phyloP scores from a whole-genome alignment of 2,797 vertebrate genomes.

The Melanotaenia boesemani region DNA sequence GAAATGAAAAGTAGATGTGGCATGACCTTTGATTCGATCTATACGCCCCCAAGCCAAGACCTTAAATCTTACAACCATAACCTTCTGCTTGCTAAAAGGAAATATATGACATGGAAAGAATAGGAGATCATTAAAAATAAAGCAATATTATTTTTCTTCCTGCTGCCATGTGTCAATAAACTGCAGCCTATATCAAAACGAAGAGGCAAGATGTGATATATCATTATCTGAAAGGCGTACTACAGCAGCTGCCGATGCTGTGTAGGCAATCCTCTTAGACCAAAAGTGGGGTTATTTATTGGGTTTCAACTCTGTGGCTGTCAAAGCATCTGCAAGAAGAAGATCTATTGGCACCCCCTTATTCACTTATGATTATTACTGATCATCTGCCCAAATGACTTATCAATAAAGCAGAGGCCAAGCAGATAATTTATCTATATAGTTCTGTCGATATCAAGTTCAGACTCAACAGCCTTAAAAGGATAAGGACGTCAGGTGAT shows the following conservation, averaged over 20 bases:
- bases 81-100: conserved; percentile 63
- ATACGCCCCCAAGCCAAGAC: conserved; percentile 69
- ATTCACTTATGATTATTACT: conserved; percentile 92
- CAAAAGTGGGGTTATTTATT: conserved; percentile 75
- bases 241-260: conserved; percentile 64
- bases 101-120: conserved; percentile 72
- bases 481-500: conserved; percentile 79
- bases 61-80: conserved; percentile 76
- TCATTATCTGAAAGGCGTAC: conserved; percentile 74
- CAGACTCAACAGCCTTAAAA: conserved; percentile 85
- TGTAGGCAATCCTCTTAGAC: conserved; percentile 79
- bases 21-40: conserved; percentile 78
- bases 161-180: conserved; percentile 68
- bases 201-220: conserved; percentile 71
- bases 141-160: conserved; percentile 73
- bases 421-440: conserved; percentile 84
- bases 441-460: conserved; percentile 87
- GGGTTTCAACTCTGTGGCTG: conserved; percentile 36
- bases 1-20: conserved; percentile 74
- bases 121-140: conserved; percentile 75
- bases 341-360: conserved; percentile 79
- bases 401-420: conserved; percentile 87
- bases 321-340: conserved; percentile 60
- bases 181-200: conserved; percentile 78
- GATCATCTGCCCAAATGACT: conserved; percentile 87